A percentile compares a stretch with the other conserved stretches of the same genome.
Conservation (phyloP, 2,113 vertebrate genomes). For the Romanogobio albipinnatus region DNA sequence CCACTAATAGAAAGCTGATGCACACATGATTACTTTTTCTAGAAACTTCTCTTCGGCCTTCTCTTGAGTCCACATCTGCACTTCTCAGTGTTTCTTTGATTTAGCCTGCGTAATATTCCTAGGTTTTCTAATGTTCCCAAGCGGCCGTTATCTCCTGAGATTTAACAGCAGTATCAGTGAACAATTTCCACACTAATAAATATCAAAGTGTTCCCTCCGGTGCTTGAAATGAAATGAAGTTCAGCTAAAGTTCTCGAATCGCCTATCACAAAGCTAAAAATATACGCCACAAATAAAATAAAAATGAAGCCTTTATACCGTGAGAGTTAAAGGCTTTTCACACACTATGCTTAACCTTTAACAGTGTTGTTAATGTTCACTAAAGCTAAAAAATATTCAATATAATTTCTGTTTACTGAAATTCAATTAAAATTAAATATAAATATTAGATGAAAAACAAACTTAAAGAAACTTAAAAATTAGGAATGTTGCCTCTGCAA, state of each 20-base stretch:
- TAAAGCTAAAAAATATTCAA: neutral
- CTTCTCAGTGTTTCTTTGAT: neutral
- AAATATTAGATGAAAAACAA: neutral
- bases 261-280: neutral
- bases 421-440: neutral
- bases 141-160: slow-evolving; percentile 2
- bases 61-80: neutral
- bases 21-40: slow-evolving; percentile 31
- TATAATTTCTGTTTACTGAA: neutral
- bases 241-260: neutral
- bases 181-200: neutral
- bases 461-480: neutral
- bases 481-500: neutral
- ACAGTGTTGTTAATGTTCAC: neutral
- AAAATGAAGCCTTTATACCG: neutral
- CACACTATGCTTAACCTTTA: neutral
- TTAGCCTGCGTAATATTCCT: neutral
- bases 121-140: neutral
- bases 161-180: slow-evolving; percentile 10
- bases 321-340: neutral
- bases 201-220: slow-evolving; percentile 19
- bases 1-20: slow-evolving; percentile 41
- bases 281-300: neutral
- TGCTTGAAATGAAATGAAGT: slow-evolving; percentile 19
- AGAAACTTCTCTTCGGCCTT: neutral